These are phyloP conservation scores for Channallabes apus DNA, from an alignment of 2,797 vertebrate species.

Conservation along the genomic window DNA sequence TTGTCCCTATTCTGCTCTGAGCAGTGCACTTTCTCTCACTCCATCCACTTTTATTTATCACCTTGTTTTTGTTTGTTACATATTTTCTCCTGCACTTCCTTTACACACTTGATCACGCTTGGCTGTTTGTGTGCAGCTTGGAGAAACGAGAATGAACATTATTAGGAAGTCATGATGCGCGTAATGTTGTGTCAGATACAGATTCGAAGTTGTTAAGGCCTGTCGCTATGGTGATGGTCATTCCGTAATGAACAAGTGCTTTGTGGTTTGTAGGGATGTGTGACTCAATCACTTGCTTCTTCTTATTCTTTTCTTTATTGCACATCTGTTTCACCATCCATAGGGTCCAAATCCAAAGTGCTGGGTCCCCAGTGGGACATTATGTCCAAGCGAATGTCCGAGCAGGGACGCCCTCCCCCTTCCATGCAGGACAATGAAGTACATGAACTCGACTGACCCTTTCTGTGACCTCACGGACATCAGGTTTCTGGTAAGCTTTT, in stretches of 20 bases:
- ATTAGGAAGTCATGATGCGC: constrained; percentile 52
- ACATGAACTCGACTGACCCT: constrained; percentile 89
- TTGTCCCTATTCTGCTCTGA: constrained; percentile 41
- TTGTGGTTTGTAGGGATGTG: not conserved
- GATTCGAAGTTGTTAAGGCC: not conserved
- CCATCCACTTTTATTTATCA: not conserved
- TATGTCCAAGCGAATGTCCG: constrained; percentile 89
- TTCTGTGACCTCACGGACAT: constrained; percentile 45
- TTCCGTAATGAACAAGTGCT: not conserved
- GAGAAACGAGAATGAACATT: not conserved
- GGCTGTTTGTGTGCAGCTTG: not conserved
- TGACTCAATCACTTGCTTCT: not conserved
- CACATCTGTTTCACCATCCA: constrained; percentile 9
- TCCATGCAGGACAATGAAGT: constrained; percentile 86
- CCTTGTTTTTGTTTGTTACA: not conserved
- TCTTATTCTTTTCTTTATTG: constrained; percentile 2
- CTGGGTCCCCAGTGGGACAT: constrained; percentile 91
- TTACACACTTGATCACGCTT: not conserved
- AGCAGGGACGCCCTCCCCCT: constrained; percentile 79
- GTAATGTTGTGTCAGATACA: not conserved
- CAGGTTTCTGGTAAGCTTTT: constrained; percentile 43
- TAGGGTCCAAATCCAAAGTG: constrained; percentile 92
- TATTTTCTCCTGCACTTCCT: not conserved
- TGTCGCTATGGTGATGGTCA: too few relatives aligned
- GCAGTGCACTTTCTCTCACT: constrained; percentile 5